phyloP scores from a whole-genome alignment of 2,888 invertebrate species.

The Rhorus exstirpatorius region DNA sequence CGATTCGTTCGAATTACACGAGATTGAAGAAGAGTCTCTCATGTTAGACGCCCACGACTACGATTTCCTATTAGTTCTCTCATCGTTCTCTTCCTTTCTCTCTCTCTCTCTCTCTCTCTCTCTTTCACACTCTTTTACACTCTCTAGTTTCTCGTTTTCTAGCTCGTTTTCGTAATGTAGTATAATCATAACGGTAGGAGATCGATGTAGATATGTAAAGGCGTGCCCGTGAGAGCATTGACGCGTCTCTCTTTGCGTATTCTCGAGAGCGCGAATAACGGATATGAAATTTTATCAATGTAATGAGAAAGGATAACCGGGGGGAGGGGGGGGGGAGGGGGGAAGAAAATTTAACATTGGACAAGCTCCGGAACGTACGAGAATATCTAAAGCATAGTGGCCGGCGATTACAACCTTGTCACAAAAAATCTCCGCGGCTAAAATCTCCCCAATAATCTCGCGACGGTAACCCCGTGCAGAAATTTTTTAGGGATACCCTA shows the following conservation, averaged over 20 bases:
- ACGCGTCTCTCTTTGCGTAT: constrained; percentile 14
- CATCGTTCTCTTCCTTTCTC: constrained; percentile 19
- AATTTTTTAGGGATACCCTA: too few species aligned
- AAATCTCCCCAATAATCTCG: too few species aligned
- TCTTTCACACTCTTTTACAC: constrained; percentile 6
- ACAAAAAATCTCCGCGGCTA: too few species aligned
- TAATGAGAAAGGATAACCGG: constrained; percentile 25
- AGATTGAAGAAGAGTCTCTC: constrained; percentile 55
- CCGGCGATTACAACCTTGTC: too few species aligned
- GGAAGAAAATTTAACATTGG: neutral
- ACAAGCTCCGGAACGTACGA: neutral
- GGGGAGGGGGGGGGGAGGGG: neutral
- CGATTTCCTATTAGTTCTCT: constrained; percentile 65
- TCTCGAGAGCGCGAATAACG: constrained; percentile 45
- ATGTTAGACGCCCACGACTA: constrained; percentile 60
- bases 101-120: neutral
- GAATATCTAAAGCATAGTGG: too few species aligned
- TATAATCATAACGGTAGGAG: constrained; percentile 68
- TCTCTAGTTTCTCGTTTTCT: constrained; percentile 25
- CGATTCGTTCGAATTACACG: constrained; percentile 61
- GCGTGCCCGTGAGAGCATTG: constrained; percentile 47
- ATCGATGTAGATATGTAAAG: constrained; percentile 58
- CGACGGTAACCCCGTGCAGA: too few species aligned
- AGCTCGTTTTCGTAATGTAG: constrained; percentile 57
- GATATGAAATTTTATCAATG: constrained; percentile 54